Conservation (phyloP, 2,797 vertebrate species). For the Liasis olivaceus region DNA sequence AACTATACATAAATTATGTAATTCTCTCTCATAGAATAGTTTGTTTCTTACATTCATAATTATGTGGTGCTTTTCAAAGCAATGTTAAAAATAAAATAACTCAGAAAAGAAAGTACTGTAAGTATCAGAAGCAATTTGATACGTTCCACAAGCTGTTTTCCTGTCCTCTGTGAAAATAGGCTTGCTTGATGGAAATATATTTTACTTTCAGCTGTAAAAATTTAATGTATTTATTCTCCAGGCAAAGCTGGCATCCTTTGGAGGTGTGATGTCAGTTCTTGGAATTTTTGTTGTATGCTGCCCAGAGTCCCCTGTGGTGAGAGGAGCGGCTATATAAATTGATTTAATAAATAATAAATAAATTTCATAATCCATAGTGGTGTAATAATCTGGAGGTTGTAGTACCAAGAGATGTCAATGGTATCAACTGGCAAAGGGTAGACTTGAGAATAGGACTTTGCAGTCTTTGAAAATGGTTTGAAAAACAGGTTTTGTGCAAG, state of each 20-base stretch:
- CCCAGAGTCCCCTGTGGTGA: too few species aligned
- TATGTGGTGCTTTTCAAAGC: background rate
- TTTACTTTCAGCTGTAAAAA: background rate
- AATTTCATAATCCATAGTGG: background rate
- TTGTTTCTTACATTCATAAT: background rate
- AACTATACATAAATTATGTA: background rate
- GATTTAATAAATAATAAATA: too few species aligned
- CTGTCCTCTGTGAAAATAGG: background rate
- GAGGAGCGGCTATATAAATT: too few species aligned
- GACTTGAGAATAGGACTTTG: background rate
- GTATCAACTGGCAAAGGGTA: background rate
- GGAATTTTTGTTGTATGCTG: background rate
- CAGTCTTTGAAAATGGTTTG: background rate
- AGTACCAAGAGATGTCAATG: background rate
- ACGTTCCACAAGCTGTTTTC: background rate
- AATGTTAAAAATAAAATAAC: background rate
- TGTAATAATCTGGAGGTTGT: background rate
- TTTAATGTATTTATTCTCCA: background rate
- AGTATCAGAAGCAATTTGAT: background rate
- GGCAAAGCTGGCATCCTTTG: too few species aligned
- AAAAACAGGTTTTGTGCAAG: background rate
- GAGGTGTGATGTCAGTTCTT: background rate
- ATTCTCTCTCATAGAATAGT: background rate
- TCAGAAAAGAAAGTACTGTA: background rate
- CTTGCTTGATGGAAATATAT: background rate